phyloP scores from a whole-genome alignment of 2,888 invertebrate species.

The Phrixothrix hirtus region DNA sequence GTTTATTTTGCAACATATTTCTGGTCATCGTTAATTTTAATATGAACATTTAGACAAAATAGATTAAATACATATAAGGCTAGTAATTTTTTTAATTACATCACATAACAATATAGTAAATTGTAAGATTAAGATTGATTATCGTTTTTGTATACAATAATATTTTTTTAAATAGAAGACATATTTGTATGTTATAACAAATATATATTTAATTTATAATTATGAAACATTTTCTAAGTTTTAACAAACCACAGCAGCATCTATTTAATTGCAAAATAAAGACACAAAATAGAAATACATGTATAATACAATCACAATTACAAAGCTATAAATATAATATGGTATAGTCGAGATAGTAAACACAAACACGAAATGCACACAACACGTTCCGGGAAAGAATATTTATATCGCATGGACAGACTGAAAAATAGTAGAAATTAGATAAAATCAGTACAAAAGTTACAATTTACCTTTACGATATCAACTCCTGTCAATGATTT shows the following conservation, averaged over 20 bases:
- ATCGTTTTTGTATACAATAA: constrained; percentile 15
- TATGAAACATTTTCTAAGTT: neutral
- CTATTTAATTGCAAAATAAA: neutral
- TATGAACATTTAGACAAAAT: constrained; percentile 13
- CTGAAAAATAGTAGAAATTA: constrained; percentile 30
- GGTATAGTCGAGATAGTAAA: constrained; percentile 18
- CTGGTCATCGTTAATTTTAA: constrained; percentile 21
- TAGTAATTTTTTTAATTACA: constrained; percentile 24
- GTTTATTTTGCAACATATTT: constrained; percentile 39
- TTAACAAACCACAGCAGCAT: constrained; percentile 1
- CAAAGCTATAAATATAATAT: constrained; percentile 14
- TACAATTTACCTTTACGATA: constrained; percentile 74
- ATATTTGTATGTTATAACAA: constrained; percentile 17
- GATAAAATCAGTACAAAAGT: neutral
- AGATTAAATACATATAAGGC: constrained; percentile 18
- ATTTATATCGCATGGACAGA: constrained; percentile 37
- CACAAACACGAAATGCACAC: constrained; percentile 15
- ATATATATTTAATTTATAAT: constrained; percentile 9
- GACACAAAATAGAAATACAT: neutral
- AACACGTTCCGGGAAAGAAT: too few relatives aligned
- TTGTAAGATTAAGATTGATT: constrained; percentile 20
- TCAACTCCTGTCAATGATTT: constrained; percentile 93
- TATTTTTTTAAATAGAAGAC: constrained; percentile 14
- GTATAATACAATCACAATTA: neutral
- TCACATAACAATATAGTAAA: constrained; percentile 24